Base-by-base conservation (phyloP, 2,113 vertebrate genomes). In the Salminus brasiliensis region DNA sequence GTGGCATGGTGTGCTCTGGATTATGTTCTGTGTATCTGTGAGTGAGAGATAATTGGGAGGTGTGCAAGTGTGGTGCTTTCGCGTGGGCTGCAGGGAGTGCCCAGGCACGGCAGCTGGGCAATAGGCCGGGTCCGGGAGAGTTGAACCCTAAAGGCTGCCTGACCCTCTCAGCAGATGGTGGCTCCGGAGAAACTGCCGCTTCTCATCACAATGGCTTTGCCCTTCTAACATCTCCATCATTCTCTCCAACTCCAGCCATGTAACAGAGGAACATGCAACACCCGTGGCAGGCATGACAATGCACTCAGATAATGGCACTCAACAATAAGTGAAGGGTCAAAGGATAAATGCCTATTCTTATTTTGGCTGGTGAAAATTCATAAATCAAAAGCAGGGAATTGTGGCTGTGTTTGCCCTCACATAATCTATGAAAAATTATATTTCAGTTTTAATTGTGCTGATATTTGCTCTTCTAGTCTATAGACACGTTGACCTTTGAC, bases 141-240 rank as follows among this genome's bases (percentile, higher is more conserved):
- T 84, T 85, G 76, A 92, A 88, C 87, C 92, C 88, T 90, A 90
- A 90, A 90, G 90, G 90, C 89, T 69, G 79, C 75, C 84, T 93
- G 91, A 92, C 92, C 93, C 91, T 91, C 90, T 90, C 81, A 89
- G 89, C 93, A 93, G 93, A 93, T 93, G 93, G 93, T 87, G 88
- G 88, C 90, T 93, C 88, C 87, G 87, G 87, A 91, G 89, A 82
- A 91, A 90, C 90, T 92, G 90, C 88, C 89, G 89, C 86, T 88
- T 86, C 87, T 85, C 87, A 87, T 90, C 90, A 93, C 93, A 93
- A 92, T 90, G 88, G 87, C 81, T 57, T 27, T 85, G 87, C 88
- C 89, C 90, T 92, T 88, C 87, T 90, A 91, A 91, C 91, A 93
- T 92, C 93, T 93, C 91, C 92, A 92, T 93, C 90, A 89, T 88